A percentile compares a stretch with the other conserved stretches of the same genome.
Conservation (phyloP, 2,888 invertebrate species). For the Platynereis dumerilii region DNA sequence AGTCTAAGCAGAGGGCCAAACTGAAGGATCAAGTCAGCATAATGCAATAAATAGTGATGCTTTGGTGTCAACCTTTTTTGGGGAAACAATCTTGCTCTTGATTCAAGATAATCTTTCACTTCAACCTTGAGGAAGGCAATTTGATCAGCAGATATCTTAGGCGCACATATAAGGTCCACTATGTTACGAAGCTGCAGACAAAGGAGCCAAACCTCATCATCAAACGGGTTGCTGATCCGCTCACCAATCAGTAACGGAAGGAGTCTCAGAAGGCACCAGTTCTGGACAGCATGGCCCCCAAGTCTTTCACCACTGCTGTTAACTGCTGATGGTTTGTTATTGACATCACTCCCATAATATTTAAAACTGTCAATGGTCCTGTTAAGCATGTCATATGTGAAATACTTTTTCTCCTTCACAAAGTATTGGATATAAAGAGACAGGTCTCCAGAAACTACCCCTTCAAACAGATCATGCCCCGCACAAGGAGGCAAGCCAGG, state of each 20-base stretch:
- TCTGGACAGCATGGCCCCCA: neutral
- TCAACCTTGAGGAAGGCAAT: neutral
- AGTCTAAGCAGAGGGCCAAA: constrained; percentile 35
- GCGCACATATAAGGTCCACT: neutral
- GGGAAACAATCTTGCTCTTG: constrained; percentile 25
- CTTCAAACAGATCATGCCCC: constrained; percentile 2
- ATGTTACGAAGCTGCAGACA: neutral
- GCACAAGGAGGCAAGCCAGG: neutral
- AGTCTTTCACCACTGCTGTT: neutral
- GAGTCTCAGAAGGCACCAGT: neutral
- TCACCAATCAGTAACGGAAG: neutral
- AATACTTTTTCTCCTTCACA: neutral
- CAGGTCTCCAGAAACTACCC: neutral
- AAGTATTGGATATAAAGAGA: neutral
- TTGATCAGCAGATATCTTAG: neutral
- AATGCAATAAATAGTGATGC: constrained; percentile 32
- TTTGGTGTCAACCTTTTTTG: constrained; percentile 23
- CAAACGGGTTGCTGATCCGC: neutral
- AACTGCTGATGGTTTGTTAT: neutral
- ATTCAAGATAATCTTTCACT: constrained; percentile 20
- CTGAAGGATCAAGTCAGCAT: constrained; percentile 27
- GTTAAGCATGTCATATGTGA: neutral
- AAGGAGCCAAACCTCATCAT: neutral
- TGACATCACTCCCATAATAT: neutral
- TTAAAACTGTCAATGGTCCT: neutral